phyloP scores from a whole-genome alignment of 2,113 vertebrate genomes.

The Clarias macrocephalus region DNA sequence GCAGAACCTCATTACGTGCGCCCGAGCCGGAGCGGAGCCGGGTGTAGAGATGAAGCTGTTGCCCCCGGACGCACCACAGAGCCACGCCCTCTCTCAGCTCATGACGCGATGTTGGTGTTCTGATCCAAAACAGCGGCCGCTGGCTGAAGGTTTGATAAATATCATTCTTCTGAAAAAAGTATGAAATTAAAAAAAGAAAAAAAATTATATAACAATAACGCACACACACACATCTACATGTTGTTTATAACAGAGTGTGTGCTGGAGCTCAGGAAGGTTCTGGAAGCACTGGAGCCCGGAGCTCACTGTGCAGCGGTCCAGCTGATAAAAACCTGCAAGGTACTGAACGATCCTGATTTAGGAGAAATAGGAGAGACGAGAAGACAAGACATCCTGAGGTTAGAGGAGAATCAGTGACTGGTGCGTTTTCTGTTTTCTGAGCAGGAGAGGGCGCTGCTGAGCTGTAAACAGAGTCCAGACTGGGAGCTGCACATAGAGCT shows the following conservation, averaged over 20 bases:
- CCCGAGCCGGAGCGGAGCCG: conserved; percentile 7
- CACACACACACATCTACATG: too few relatives aligned
- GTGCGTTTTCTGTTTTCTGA: conserved; percentile 28
- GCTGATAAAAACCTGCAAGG: conserved; percentile 51
- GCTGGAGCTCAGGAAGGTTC: conserved; percentile 43
- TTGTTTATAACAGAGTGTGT: conserved; percentile 49
- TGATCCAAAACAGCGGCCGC: conserved; percentile 47
- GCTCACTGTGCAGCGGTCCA: conserved; percentile 34
- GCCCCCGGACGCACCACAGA: conserved; percentile 24
- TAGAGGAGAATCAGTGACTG: neutral
- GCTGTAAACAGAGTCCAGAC: conserved; percentile 58
- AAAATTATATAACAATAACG: too few relatives aligned
- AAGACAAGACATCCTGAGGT: neutral
- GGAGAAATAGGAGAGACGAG: neutral
- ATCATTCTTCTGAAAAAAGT: too few relatives aligned
- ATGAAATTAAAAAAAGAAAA: too few relatives aligned
- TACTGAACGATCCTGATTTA: conserved; percentile 21
- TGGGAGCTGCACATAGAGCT: conserved; percentile 51
- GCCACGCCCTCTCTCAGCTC: conserved; percentile 47
- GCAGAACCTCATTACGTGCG: conserved; percentile 28
- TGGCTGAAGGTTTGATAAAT: conserved; percentile 45
- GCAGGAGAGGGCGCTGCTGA: conserved; percentile 68
- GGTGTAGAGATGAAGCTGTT: conserved; percentile 20
- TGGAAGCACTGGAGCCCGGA: conserved; percentile 40
- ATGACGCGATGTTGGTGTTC: conserved; percentile 51